These are phyloP conservation scores for Notarius quadriscutis DNA, from an alignment of 2,113 vertebrate genomes.

Conservation along the genomic window DNA sequence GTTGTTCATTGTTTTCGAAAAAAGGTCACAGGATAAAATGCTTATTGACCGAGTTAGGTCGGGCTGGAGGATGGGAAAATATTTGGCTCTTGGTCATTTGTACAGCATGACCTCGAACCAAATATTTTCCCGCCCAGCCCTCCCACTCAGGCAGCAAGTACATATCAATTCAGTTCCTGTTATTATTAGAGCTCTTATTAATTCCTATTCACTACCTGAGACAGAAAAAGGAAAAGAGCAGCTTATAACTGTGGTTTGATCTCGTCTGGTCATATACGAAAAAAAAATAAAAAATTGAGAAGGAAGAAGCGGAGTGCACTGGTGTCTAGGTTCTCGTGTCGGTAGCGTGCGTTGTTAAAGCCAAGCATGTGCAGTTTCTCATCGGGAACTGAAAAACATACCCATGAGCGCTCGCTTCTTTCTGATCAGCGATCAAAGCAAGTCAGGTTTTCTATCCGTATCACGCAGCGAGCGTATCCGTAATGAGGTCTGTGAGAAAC, in stretches of 20 bases:
- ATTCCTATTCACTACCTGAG: neutral
- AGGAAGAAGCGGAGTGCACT: neutral
- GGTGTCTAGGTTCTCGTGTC: neutral
- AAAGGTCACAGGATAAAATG: too few relatives aligned
- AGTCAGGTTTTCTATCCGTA: neutral
- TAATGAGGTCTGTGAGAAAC: conserved; percentile 60
- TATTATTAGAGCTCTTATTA: neutral
- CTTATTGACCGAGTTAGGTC: too few relatives aligned
- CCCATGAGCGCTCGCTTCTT: neutral
- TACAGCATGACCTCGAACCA: too few relatives aligned
- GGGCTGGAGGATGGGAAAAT: too few relatives aligned
- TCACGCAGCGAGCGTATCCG: neutral
- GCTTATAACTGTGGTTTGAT: neutral
- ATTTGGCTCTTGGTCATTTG: too few relatives aligned
- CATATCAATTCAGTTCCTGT: neutral
- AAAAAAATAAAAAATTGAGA: too few relatives aligned
- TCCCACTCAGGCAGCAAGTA: too few relatives aligned
- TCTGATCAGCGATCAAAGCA: neutral
- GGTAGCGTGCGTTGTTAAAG: neutral
- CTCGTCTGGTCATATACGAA: neutral
- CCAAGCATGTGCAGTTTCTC: neutral
- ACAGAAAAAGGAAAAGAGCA: too few relatives aligned
- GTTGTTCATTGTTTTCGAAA: too few relatives aligned
- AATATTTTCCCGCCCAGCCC: too few relatives aligned
- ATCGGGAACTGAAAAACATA: neutral